phyloP scores from a whole-genome alignment of 2,888 invertebrate genomes.

The Harpalus rubripes region DNA sequence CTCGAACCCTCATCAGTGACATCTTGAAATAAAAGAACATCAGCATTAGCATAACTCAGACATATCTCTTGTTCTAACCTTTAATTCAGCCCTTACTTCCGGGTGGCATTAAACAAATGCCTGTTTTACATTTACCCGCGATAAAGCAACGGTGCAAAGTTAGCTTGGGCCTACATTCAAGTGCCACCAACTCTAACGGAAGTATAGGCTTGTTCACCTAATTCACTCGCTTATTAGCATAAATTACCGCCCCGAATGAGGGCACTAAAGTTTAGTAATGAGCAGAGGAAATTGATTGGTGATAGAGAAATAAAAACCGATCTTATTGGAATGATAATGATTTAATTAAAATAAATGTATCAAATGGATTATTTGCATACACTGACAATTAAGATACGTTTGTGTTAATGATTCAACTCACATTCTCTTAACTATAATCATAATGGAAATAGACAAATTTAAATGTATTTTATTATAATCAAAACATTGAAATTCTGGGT shows the following conservation, averaged over 20 bases:
- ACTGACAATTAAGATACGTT: neutral
- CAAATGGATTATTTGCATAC: neutral
- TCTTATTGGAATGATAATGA: neutral
- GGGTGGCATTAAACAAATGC: conserved; percentile 37
- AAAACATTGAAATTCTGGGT: too few species aligned
- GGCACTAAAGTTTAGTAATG: conserved; percentile 13
- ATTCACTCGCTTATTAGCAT: conserved; percentile 56
- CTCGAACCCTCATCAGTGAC: neutral
- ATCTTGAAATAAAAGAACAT: conserved; percentile 26
- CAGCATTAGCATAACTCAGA: conserved; percentile 31
- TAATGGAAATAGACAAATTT: too few species aligned
- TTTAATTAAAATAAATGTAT: neutral
- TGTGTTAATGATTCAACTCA: too few species aligned
- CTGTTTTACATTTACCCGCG: conserved; percentile 44
- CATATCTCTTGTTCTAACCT: conserved; percentile 40
- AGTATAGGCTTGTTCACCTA: conserved; percentile 51
- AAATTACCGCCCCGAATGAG: conserved; percentile 44
- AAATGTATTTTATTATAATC: too few species aligned
- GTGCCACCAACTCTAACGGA: conserved; percentile 13
- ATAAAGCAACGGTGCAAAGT: conserved; percentile 5
- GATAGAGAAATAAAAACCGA: neutral
- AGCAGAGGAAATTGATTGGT: conserved; percentile 13
- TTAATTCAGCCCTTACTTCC: neutral
- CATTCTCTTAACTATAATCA: too few species aligned
- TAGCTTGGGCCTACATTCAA: conserved; percentile 7